A percentile compares a stretch with the other conserved stretches of the same genome.
phyloP scores from a whole-genome alignment of 2,888 invertebrate genomes.

The Polydesmus complanatus region DNA sequence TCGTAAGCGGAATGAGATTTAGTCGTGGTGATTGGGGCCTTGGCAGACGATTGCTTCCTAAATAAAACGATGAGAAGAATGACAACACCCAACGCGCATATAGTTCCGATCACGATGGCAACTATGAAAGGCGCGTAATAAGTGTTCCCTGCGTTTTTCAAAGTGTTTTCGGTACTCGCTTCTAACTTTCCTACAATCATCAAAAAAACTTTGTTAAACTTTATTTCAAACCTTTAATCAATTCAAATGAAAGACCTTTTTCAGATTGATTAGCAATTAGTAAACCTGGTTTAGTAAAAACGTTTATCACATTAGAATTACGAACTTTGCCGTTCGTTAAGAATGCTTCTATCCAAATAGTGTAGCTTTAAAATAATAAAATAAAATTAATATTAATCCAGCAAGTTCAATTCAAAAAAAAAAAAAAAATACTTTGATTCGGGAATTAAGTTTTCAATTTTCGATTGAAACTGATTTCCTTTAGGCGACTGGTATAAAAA shows the following conservation, averaged over 20 bases:
- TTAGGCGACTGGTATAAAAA: constrained; percentile 60
- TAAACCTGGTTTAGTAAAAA: constrained; percentile 62
- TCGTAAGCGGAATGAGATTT: constrained; percentile 80
- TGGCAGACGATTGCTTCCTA: constrained; percentile 51
- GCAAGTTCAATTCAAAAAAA: neutral
- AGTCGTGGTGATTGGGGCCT: constrained; percentile 63
- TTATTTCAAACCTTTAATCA: neutral
- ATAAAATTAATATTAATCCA: constrained; percentile 1
- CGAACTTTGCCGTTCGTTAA: constrained; percentile 78
- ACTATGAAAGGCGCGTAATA: constrained; percentile 80
- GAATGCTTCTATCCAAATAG: constrained; percentile 78
- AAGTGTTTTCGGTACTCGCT: neutral
- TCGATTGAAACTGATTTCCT: constrained; percentile 44
- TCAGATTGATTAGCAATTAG: constrained; percentile 15
- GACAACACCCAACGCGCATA: constrained; percentile 67
- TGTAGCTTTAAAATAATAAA: constrained; percentile 43
- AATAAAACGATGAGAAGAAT: constrained; percentile 65
- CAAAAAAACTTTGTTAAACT: neutral
- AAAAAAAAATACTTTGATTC: constrained; percentile 41
- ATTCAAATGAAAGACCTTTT: constrained; percentile 11
- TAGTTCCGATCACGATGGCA: constrained; percentile 70
- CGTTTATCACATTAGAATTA: constrained; percentile 76
- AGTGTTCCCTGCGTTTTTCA: constrained; percentile 40
- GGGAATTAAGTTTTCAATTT: constrained; percentile 53
- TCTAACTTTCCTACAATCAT: constrained; percentile 8